A percentile compares a stretch with the other conserved stretches of the same genome.
Conservation (phyloP, 2,888 invertebrate genomes). For the Scaptomyza reducta region DNA sequence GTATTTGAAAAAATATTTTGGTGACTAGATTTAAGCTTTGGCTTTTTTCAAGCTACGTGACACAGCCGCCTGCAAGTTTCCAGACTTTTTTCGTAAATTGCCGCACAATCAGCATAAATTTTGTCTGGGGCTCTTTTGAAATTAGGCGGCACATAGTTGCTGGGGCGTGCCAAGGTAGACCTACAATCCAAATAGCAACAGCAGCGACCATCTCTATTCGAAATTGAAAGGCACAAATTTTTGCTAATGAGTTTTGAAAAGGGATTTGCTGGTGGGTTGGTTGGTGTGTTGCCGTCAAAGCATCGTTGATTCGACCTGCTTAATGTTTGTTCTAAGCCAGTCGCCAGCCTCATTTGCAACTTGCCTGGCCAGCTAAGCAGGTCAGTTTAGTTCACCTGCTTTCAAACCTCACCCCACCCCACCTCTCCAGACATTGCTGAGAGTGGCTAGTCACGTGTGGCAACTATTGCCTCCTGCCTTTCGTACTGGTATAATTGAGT, state of each 20-base stretch:
- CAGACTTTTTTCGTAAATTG: conserved; percentile 71
- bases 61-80: conserved; percentile 59
- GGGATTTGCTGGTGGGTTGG: conserved; percentile 58
- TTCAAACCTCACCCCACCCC: conserved; percentile 6
- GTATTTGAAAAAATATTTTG: conserved; percentile 19
- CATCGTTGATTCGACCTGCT: conserved; percentile 59
- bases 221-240: conserved; percentile 77
- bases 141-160: conserved; percentile 59
- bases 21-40: conserved; percentile 10
- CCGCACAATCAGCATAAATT: conserved; percentile 81
- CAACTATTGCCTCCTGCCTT: conserved; percentile 20
- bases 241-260: conserved; percentile 79
- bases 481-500: conserved; percentile 70
- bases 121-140: conserved; percentile 48
- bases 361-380: conserved; percentile 60
- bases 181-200: conserved; percentile 8
- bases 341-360: conserved; percentile 20
- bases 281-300: conserved; percentile 7
- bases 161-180: conserved; percentile 56
- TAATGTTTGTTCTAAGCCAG: conserved; percentile 28
- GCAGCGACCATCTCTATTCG: conserved; percentile 18
- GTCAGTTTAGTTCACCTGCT: conserved; percentile 46
- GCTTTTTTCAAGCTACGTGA: conserved; percentile 35
- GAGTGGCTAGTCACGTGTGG: conserved; percentile 70
- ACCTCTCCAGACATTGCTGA: conserved; percentile 34